Percentiles rank a stretch among this genome's conserved stretches.
Evolutionary conservation across 2,888 invertebrate genomes (phyloP).

Genomic region (Peribatodes rhomboidaria): DNA sequence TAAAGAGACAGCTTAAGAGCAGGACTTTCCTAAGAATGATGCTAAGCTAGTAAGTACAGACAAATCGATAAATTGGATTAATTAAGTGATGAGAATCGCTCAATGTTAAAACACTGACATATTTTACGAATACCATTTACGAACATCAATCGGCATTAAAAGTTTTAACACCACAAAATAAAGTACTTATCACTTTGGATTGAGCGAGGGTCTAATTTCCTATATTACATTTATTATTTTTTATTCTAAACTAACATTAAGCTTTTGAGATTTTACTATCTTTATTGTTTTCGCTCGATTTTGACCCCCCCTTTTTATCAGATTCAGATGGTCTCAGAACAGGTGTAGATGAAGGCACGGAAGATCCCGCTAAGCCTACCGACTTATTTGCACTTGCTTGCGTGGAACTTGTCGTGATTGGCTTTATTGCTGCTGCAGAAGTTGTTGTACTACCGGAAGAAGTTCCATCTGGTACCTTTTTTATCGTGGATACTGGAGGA

Average conservation of each 20-base stretch:
- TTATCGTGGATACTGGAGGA: conserved; percentile 24
- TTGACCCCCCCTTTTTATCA: conserved; percentile 51
- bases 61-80: conserved; percentile 1
- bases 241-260: conserved; percentile 51
- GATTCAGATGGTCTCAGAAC: conserved; percentile 27
- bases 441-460: conserved; percentile 26
- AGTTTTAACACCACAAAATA: conserved; percentile 46
- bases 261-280: conserved; percentile 56
- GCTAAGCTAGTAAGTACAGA: conserved; percentile 8
- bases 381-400: conserved; percentile 38
- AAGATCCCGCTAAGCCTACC: conserved; percentile 12
- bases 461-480: conserved; percentile 36
- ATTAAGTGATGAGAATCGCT: not conserved
- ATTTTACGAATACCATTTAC: conserved; percentile 12
- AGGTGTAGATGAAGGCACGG: conserved; percentile 23
- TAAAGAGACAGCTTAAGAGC: conserved; percentile 3
- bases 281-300: conserved; percentile 54
- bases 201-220: conserved; percentile 62
- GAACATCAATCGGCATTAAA: conserved; percentile 8
- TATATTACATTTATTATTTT: conserved; percentile 42
- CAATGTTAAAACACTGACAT: conserved; percentile 15
- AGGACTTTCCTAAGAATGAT: not conserved
- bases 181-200: conserved; percentile 61
- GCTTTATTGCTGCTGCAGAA: conserved; percentile 28
- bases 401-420: conserved; percentile 37